A percentile compares a stretch with the other conserved stretches of the same genome.
phyloP scores from a whole-genome alignment of 2,888 invertebrate species.

The Shargacucullia verbasci region DNA sequence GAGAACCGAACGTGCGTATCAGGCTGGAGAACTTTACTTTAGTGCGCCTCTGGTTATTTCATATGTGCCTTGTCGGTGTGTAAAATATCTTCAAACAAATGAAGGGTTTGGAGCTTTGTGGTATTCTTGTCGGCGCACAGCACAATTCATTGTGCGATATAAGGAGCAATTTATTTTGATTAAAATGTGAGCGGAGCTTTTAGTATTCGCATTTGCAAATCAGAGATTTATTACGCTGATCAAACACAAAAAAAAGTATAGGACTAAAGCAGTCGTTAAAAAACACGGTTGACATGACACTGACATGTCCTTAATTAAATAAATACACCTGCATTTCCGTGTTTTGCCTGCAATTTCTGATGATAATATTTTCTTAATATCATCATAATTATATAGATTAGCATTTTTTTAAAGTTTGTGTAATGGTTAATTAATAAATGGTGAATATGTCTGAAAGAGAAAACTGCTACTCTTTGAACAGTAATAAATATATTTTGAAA shows the following conservation, averaged over 20 bases:
- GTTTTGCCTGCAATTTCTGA: no score
- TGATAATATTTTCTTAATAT: no score
- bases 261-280: background rate
- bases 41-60: conserved; percentile 66
- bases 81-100: conserved; percentile 63
- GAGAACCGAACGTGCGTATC: conserved; percentile 56
- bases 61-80: conserved; percentile 60
- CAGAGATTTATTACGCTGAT: background rate
- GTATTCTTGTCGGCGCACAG: conserved; percentile 81
- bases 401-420: no score
- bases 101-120: conserved; percentile 74
- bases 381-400: no score
- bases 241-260: background rate
- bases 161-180: conserved; percentile 77
- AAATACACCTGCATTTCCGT: background rate
- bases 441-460: no score
- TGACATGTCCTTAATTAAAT: no score
- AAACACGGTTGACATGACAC: background rate
- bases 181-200: conserved; percentile 52
- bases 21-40: conserved; percentile 68
- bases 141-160: conserved; percentile 69
- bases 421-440: no score
- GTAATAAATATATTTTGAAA: no score
- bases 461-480: no score
- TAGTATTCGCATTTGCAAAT: conserved; percentile 4